A percentile compares a stretch with the other conserved stretches of the same genome.
These are phyloP conservation scores for Sebastes minor DNA, from an alignment of 2,797 vertebrate genomes.

Conservation along the genomic window DNA sequence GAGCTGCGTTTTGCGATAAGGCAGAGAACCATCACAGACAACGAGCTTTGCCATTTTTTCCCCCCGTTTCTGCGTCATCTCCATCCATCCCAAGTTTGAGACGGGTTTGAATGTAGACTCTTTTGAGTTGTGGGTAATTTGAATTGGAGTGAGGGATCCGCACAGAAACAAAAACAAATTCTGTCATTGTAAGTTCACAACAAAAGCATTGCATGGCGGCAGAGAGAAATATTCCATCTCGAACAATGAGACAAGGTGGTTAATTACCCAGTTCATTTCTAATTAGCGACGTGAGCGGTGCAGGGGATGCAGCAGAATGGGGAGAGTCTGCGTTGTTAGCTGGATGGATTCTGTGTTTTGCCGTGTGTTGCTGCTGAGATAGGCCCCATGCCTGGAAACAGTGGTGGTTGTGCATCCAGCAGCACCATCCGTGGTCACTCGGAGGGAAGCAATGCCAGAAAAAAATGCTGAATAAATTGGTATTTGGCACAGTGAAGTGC, in stretches of 20 bases:
- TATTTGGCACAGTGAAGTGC: slow-evolving; percentile 49
- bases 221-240: slow-evolving; percentile 58
- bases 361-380: slow-evolving; percentile 65
- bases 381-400: slow-evolving; percentile 67
- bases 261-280: slow-evolving; percentile 76
- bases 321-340: slow-evolving; percentile 49
- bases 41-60: slow-evolving; percentile 19
- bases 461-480: slow-evolving; percentile 54
- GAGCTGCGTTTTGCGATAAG: slow-evolving; percentile 73
- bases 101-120: slow-evolving; percentile 37
- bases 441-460: slow-evolving; percentile 44
- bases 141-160: slow-evolving; percentile 32
- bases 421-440: slow-evolving; percentile 42
- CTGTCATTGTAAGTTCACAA: slow-evolving; percentile 45
- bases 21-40: slow-evolving; percentile 33
- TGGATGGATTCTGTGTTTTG: slow-evolving; percentile 61
- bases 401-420: slow-evolving; percentile 47
- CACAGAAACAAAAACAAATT: slow-evolving; percentile 18
- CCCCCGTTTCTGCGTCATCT: slow-evolving; percentile 21
- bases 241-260: slow-evolving; percentile 68
- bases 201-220: slow-evolving; percentile 39
- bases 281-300: slow-evolving; percentile 68
- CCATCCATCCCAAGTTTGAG: slow-evolving; percentile 26
- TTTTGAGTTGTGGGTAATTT: slow-evolving; percentile 58
- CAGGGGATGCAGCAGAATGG: slow-evolving; percentile 51